Evolutionary conservation across 2,888 invertebrate genomes (phyloP), one percentile per base, ranked within the genome.

Genomic region (Eurytoma adleriae): DNA sequence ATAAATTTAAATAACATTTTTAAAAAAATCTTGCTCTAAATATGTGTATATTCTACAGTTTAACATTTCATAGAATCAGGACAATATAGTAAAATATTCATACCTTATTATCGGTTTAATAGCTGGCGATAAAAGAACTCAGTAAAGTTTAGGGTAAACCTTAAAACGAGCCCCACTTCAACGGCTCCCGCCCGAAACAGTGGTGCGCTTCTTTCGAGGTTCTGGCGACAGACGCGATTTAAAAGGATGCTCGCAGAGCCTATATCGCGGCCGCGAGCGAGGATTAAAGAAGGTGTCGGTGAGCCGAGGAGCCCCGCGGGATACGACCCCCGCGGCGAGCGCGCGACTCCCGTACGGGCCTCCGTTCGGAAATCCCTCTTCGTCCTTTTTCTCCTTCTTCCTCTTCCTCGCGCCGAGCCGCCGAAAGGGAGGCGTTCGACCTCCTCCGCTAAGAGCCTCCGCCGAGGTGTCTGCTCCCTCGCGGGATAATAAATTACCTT

Each of bases 291-390:
- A 89, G 87, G 88, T 88, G 88, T 88, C 85, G 87, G 86, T 86
- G 87, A 85, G 87, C 86, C 87, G 87, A 85, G 84, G 84, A 84
- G 86, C 90, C 87, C 89, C 87, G 87, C 88, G 89, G 90, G 90
- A 88, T 88, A 89, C 89, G 87, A 87, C 90, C 90, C 90, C 90
- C 87, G 89, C 86, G 88, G 90, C 83, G 90, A 87, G 84, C 87
- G 85, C 87, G 88, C 87, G 89, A 90, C 90, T 91, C 87, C 90
- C 85, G 90, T 90, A 86, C 86, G 40, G 40, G 90, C 90, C 89
- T 88, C 90, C 86, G 90, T 90, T 90, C 86, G 86, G 85, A 86
- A 88, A 87, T 86, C 85, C 71, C 50, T 82, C 73, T 78, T 61
- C 52, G n/a, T 40, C 57, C 30, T 73, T 24, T 64, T 56, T 14